Percentiles rank a stretch among this genome's conserved stretches.
Evolutionary conservation across 2,113 vertebrate species (phyloP).

Genomic region (Rhinolophus sinicus): DNA sequence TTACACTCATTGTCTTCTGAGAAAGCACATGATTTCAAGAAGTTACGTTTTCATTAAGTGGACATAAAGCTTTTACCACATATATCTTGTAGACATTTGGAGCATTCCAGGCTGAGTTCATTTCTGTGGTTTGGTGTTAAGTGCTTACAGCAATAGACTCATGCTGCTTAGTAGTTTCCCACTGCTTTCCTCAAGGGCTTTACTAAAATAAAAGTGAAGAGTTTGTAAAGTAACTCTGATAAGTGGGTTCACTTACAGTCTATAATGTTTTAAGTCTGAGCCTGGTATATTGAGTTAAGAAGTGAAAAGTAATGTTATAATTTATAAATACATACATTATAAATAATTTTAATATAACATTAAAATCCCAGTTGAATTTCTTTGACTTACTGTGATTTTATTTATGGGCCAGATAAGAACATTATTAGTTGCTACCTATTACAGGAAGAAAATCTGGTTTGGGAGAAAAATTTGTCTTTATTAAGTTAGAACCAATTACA

Average conservation of each 20-base stretch:
- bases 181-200: constrained; percentile 13
- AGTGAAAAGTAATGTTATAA: constrained; percentile 52
- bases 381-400: constrained; percentile 48
- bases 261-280: constrained; percentile 28
- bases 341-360: neutral
- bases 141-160: neutral
- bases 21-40: constrained; percentile 38
- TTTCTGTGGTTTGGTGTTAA: constrained; percentile 62
- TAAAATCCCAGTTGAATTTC: constrained; percentile 49
- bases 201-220: neutral
- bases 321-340: no score
- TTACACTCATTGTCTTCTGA: constrained; percentile 36
- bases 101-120: neutral
- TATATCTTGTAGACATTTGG: neutral
- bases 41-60: constrained; percentile 7
- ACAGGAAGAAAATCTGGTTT: constrained; percentile 9
- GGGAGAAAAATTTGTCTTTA: neutral
- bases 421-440: neutral
- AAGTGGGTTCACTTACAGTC: constrained; percentile 45
- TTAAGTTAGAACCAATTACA: constrained; percentile 24
- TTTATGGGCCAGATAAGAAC: constrained; percentile 40
- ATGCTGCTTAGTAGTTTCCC: neutral
- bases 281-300: constrained; percentile 31
- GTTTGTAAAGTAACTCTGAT: constrained; percentile 42
- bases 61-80: neutral